Evolutionary conservation across 2,113 vertebrate genomes (phyloP).

Genomic region (Siniperca knerii): DNA sequence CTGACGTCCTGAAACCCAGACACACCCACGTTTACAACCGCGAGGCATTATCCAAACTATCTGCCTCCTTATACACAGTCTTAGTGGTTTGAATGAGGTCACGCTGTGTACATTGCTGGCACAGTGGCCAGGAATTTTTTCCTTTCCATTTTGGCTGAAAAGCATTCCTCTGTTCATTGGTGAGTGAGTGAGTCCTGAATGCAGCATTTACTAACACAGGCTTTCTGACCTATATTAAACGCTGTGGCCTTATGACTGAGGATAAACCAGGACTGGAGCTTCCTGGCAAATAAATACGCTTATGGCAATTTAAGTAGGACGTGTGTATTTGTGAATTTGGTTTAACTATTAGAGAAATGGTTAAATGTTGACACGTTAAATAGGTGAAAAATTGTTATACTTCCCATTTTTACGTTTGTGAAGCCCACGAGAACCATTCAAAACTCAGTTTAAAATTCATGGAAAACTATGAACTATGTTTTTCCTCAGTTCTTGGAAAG

Average conservation of each 20-base stretch:
- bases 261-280: background rate
- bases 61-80: slow-evolving; percentile 1
- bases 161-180: slow-evolving; percentile 53
- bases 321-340: background rate
- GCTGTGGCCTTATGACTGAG: background rate
- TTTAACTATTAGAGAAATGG: background rate
- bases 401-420: background rate
- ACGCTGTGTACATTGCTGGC: slow-evolving; percentile 59
- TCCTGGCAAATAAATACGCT: background rate
- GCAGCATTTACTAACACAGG: slow-evolving; percentile 23
- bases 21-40: slow-evolving; percentile 49
- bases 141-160: slow-evolving; percentile 35
- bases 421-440: background rate
- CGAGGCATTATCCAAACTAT: slow-evolving; percentile 14
- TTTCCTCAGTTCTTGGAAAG: slow-evolving; percentile 17
- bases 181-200: slow-evolving; percentile 16
- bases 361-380: background rate
- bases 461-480: background rate
- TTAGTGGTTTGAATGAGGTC: slow-evolving; percentile 49
- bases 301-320: background rate
- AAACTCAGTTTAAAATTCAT: background rate
- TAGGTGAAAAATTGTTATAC: background rate
- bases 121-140: slow-evolving; percentile 38
- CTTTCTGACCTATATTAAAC: slow-evolving; percentile 34
- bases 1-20: background rate